Evolutionary conservation across 2,113 vertebrate species (phyloP).

Genomic region (Capreolus pygargus): DNA sequence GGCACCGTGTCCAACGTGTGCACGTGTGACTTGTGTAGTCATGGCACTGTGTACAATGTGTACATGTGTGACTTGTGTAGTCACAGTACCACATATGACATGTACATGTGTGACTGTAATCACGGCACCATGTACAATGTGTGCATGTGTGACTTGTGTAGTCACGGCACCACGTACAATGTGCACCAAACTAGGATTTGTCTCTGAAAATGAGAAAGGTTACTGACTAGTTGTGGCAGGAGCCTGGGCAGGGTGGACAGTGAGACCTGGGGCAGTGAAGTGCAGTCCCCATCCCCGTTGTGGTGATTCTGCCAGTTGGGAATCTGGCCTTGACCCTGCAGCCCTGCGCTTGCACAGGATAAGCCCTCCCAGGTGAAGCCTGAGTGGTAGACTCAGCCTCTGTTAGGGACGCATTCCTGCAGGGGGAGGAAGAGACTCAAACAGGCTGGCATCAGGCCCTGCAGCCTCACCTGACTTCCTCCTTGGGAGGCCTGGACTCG

Average conservation of each 20-base stretch:
- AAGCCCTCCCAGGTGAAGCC: neutral
- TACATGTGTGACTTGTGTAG: too few species aligned
- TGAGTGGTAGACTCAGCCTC: neutral
- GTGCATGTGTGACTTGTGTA: neutral
- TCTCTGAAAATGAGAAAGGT: neutral
- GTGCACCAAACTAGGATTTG: neutral
- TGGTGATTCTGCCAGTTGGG: too few species aligned
- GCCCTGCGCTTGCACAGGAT: neutral
- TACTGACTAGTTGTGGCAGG: neutral
- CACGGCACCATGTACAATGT: fast-evolving
- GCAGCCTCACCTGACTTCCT: neutral
- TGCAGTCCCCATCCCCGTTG: neutral
- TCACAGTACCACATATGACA: fast-evolving
- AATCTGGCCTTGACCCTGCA: neutral
- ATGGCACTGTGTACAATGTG: fast-evolving
- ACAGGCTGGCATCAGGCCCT: neutral
- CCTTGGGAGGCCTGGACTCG: neutral
- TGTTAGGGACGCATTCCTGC: neutral
- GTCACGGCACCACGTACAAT: neutral
- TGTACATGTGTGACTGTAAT: fast-evolving
- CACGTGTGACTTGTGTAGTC: too few species aligned
- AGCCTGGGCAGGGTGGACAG: neutral
- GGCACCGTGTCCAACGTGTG: fast-evolving
- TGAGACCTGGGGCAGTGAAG: neutral
- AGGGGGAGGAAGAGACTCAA: neutral